Conservation (phyloP, 2,797 vertebrate species). For the Aselliscus stoliczkanus region DNA sequence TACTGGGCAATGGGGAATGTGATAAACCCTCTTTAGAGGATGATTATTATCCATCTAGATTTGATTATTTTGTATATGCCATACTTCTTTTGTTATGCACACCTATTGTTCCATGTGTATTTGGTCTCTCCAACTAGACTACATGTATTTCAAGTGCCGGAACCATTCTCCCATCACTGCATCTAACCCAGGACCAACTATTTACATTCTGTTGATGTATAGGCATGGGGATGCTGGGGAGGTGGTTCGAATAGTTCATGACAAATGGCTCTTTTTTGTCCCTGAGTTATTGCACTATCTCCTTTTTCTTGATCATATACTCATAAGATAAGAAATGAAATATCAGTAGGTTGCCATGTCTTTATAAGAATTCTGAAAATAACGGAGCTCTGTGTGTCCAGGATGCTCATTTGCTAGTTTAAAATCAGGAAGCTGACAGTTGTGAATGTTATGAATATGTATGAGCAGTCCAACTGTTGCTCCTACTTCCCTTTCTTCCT, state of each 20-base stretch:
- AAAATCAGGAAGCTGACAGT: not conserved
- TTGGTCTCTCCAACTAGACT: not conserved
- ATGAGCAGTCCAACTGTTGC: not conserved
- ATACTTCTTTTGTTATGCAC: not conserved
- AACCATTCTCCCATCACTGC: not conserved
- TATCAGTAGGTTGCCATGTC: not conserved
- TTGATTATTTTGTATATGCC: not conserved
- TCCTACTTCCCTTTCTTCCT: not conserved
- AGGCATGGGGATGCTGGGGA: not conserved
- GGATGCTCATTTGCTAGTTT: slow-evolving; percentile 15
- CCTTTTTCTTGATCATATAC: not conserved
- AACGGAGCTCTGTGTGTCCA: not conserved
- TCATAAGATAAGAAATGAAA: not conserved
- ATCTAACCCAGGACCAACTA: not conserved
- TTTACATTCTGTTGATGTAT: not conserved
- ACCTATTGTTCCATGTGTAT: not conserved
- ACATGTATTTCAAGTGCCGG: not conserved
- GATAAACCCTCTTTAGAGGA: not conserved
- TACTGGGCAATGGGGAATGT: not conserved
- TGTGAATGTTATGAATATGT: not conserved
- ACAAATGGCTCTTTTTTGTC: not conserved
- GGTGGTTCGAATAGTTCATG: not conserved
- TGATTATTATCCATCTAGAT: not conserved
- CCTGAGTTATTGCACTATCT: not conserved
- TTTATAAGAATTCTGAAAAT: slow-evolving; percentile 9